Percentiles rank a stretch among this genome's conserved stretches.
phyloP scores from a whole-genome alignment of 2,113 vertebrate genomes.

The Gasterosteus nipponicus region DNA sequence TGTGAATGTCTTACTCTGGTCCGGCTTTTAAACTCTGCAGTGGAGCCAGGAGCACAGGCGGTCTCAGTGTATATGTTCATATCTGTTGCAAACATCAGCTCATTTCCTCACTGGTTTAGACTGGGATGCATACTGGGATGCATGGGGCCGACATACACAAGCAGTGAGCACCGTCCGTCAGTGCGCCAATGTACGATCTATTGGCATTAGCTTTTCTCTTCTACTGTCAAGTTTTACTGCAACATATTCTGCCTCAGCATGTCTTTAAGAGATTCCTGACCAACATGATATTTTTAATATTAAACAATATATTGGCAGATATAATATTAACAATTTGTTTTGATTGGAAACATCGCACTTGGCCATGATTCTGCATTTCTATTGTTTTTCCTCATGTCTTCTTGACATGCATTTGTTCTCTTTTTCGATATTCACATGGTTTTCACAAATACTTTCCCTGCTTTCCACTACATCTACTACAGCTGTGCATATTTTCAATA shows the following conservation, averaged over 20 bases:
- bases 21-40: background rate
- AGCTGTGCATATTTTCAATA: too few species aligned
- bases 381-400: background rate
- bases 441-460: too few species aligned
- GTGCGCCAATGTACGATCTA: background rate
- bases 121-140: background rate
- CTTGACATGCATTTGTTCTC: too few species aligned
- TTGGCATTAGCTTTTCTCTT: background rate
- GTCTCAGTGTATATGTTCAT: conserved; percentile 59
- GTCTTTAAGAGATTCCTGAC: background rate
- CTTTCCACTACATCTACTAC: too few species aligned
- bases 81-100: conserved; percentile 61
- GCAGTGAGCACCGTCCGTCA: background rate
- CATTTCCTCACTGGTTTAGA: conserved; percentile 56
- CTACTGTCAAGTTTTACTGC: background rate
- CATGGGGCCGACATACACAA: background rate
- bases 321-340: background rate
- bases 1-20: conserved; percentile 1
- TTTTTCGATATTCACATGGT: too few species aligned
- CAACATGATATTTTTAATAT: background rate
- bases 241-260: background rate
- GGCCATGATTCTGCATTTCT: background rate
- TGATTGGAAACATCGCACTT: too few species aligned
- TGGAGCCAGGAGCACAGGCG: background rate
- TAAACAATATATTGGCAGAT: background rate